Evolutionary conservation across 2,888 invertebrate species (phyloP).

Genomic region (Heliconius sara): DNA sequence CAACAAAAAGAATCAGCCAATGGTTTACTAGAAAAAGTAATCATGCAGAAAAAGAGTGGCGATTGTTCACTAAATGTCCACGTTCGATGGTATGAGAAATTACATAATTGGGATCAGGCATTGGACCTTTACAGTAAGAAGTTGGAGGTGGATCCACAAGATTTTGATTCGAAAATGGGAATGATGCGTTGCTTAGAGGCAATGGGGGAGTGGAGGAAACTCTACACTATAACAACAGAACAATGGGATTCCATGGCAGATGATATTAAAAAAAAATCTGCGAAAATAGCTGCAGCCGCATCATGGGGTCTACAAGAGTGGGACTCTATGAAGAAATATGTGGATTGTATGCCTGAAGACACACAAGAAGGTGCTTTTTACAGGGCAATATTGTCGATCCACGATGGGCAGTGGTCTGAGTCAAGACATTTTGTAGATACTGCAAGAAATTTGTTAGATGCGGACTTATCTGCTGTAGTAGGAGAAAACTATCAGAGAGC

Average conservation of each 20-base stretch:
- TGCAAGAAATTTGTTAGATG: conserved; percentile 96
- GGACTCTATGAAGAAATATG: conserved; percentile 96
- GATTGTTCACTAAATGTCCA: conserved; percentile 80
- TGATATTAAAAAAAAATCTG: conserved; percentile 86
- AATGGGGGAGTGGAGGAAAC: conserved; percentile 97
- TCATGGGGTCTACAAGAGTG: conserved; percentile 98
- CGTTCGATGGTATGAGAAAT: conserved; percentile 98
- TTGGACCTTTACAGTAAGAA: conserved; percentile 93
- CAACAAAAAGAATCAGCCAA: conserved; percentile 99
- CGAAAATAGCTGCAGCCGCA: conserved; percentile 95
- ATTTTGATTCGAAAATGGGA: conserved; percentile 93
- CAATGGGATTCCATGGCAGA: conserved; percentile 78
- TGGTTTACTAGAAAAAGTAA: conserved; percentile 94
- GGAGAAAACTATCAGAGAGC: conserved; percentile 98
- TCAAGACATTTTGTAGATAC: conserved; percentile 94
- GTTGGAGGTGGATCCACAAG: conserved; percentile 86
- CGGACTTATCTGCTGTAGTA: conserved; percentile 97
- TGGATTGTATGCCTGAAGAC: conserved; percentile 93
- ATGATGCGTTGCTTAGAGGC: conserved; percentile 98
- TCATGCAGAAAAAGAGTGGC: conserved; percentile 88
- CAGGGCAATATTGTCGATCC: conserved; percentile 95
- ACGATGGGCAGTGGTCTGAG: conserved; percentile 88
- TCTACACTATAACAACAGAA: conserved; percentile 91
- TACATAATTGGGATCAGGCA: conserved; percentile 99
- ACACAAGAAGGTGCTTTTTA: conserved; percentile 98